A percentile compares a stretch with the other conserved stretches of the same genome.
Conservation (phyloP, 1,140 invertebrate species). For the Orchesella cincta region DNA sequence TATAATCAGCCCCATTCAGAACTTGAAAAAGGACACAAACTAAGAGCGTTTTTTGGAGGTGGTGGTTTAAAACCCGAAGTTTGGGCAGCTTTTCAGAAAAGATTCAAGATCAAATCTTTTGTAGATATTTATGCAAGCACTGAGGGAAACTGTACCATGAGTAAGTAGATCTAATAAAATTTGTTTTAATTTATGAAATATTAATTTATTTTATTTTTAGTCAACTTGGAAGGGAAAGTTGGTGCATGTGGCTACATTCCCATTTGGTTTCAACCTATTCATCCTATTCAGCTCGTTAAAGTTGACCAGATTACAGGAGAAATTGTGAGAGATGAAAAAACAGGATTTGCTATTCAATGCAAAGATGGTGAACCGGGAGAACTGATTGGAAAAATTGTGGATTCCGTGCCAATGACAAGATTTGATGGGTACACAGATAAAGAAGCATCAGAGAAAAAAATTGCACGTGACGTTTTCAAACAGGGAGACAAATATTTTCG, state of each 20-base stretch:
- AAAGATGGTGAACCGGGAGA: conserved; percentile 69
- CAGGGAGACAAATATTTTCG: conserved; percentile 72
- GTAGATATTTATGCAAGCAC: conserved; percentile 96
- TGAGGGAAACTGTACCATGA: conserved; percentile 92
- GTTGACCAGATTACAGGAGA: conserved; percentile 64
- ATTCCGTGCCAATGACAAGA: conserved; percentile 54
- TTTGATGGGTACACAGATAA: conserved; percentile 59
- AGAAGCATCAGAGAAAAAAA: conserved; percentile 70
- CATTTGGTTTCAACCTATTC: conserved; percentile 63
- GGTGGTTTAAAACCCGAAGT: conserved; percentile 95
- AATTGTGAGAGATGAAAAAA: conserved; percentile 60
- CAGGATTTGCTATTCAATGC: conserved; percentile 76
- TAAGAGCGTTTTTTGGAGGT: conserved; percentile 91
- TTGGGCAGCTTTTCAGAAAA: conserved; percentile 88
- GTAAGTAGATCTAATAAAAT: conserved; percentile 61
- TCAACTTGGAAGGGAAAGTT: conserved; percentile 58
- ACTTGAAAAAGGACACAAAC: conserved; percentile 74
- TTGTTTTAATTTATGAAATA: background rate
- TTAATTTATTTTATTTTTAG: conserved; percentile 59
- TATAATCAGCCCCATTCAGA: conserved; percentile 77
- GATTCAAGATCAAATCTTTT: conserved; percentile 82
- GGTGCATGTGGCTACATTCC: conserved; percentile 75
- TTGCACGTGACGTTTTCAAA: conserved; percentile 68
- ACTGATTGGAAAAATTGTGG: conserved; percentile 71
- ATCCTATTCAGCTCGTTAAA: conserved; percentile 64